Evolutionary conservation across 2,113 vertebrate genomes (phyloP).

Genomic region (Crotalus tigris): DNA sequence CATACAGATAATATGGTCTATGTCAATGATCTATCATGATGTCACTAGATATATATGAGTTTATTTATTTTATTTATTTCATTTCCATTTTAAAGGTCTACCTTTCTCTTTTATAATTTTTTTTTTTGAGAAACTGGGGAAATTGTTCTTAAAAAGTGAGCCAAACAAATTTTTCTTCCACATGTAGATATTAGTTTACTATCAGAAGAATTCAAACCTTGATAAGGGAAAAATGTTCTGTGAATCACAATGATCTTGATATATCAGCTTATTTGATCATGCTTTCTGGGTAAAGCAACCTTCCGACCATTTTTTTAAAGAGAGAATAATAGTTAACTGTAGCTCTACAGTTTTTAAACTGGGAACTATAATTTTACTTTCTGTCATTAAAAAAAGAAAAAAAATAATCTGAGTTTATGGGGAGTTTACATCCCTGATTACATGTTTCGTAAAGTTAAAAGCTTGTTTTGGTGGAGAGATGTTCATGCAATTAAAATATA

Average conservation of each 20-base stretch:
- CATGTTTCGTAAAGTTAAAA: not conserved
- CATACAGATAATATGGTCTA: not conserved
- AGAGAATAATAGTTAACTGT: not conserved
- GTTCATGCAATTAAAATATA: not conserved
- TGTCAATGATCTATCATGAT: not conserved
- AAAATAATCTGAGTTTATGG: not conserved
- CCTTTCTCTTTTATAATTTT: not conserved
- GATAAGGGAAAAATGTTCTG: not conserved
- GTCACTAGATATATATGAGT: not conserved
- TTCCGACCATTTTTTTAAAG: not conserved
- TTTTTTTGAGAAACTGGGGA: not conserved
- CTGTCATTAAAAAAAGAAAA: not conserved
- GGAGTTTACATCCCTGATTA: not conserved
- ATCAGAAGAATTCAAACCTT: not conserved
- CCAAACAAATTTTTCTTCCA: too few relatives aligned
- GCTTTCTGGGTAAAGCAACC: not conserved
- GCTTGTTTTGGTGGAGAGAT: not conserved
- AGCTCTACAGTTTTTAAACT: not conserved
- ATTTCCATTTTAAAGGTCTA: not conserved
- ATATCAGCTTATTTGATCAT: not conserved
- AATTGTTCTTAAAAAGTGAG: not conserved
- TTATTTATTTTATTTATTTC: not conserved
- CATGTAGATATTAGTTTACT: not conserved
- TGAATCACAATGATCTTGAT: not conserved
- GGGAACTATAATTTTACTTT: not conserved